Evolutionary conservation across 2,113 vertebrate genomes (phyloP), one percentile per base, ranked within the genome.

Genomic region (Lophius piscatorius): DNA sequence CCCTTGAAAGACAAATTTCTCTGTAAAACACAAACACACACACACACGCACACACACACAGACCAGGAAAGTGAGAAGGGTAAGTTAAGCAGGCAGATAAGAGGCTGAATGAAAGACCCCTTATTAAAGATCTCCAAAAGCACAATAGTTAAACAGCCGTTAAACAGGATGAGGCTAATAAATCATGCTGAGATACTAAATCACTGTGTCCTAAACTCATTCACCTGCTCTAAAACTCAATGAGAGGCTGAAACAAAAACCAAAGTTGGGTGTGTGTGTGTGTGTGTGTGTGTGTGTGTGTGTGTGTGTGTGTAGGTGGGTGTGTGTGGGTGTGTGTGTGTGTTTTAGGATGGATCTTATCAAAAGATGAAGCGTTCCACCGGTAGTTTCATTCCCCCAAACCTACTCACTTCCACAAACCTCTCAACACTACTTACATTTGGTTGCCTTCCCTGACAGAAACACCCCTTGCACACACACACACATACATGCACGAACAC

Each of bases 91-190:
- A 54, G 21, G 63, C 44, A 40, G 69, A 73, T 67, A 82, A 80
- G 63, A 66, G 35, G 35, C 33, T 60, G 50, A 82, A 83, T 73
- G 47, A 73, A 81, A 81, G 57, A 63, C 45, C 18, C 49, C 34
- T 57, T 76, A 71, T 78, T 48, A 52, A 39, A 63, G 42, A 70
- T 33, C 34, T 18, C 1, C 6, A 4, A 54, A 52, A 39, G 60
- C 49, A 80, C 78, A 84, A 84, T 78, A 24, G 58, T 36, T 49
- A 24, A 62, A 28, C 72, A 73, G 8, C 20, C 34, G 10, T 10
- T 23, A 54, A 67, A 72, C 51, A 46, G 38, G 38, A 9, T 14
- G 0, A 18, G 40, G 22, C 35, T 9, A 41, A 38, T 59, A 45
- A 6, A 48, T 20, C 23, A 54, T 23, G 40, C 48, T 34, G 48